These are phyloP conservation scores for Rhynchomys soricoides DNA, from an alignment of 2,113 vertebrate species.

Conservation along the genomic window DNA sequence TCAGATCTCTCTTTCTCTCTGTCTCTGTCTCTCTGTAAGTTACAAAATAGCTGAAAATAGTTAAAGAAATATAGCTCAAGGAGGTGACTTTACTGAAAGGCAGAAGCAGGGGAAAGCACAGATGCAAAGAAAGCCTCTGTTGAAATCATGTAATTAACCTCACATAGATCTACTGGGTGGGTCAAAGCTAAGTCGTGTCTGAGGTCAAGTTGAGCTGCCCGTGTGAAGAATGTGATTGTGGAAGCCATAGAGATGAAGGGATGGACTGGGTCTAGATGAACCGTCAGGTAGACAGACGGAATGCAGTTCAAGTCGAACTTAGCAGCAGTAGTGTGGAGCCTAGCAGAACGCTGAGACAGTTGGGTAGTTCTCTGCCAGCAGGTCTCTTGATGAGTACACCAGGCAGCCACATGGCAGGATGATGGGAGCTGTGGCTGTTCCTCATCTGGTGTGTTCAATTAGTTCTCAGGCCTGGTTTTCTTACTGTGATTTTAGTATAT, in stretches of 20 bases:
- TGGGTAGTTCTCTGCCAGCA: background rate
- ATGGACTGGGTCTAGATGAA: too few species aligned
- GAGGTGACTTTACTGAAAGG: background rate
- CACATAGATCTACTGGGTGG: background rate
- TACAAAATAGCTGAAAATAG: too few species aligned
- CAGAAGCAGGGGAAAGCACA: background rate
- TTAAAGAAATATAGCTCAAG: background rate
- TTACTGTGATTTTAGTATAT: background rate
- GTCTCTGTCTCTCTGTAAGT: too few species aligned
- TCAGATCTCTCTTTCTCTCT: background rate
- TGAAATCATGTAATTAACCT: background rate
- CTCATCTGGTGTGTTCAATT: background rate
- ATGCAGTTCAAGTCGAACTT: too few species aligned
- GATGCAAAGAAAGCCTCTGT: background rate
- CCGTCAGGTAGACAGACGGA: background rate
- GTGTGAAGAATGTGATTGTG: background rate
- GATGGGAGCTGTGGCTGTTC: too few species aligned
- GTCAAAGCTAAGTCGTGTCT: background rate
- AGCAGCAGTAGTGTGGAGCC: background rate
- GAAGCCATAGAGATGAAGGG: background rate
- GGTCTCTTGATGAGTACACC: background rate
- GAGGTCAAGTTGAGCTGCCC: background rate
- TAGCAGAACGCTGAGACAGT: background rate
- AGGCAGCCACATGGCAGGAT: background rate
- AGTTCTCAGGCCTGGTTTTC: background rate